Evolutionary conservation across 2,888 invertebrate species (phyloP).

Genomic region (Heterodera filipjevi): DNA sequence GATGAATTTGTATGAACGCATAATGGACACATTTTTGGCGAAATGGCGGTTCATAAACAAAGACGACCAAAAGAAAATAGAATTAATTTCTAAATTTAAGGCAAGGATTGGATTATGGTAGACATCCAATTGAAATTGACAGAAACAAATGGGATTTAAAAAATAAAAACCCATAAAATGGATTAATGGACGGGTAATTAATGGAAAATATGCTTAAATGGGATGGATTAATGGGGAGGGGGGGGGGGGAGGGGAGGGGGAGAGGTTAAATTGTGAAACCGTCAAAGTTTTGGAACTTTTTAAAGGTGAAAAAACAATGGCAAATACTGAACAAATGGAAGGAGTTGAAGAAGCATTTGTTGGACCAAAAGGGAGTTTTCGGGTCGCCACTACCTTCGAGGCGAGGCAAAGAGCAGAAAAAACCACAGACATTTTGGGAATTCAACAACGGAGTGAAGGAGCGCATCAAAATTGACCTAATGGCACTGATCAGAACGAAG

Average conservation of each 20-base stretch:
- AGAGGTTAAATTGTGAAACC: accelerated
- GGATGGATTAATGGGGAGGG: background rate
- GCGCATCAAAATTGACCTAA: background rate
- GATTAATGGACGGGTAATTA: background rate
- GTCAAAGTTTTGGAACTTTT: background rate
- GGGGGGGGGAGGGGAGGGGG: too few species aligned
- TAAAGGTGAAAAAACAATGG: background rate
- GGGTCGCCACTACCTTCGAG: background rate
- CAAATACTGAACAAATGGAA: background rate
- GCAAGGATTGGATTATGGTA: background rate
- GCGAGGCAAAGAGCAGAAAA: background rate
- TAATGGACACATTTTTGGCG: background rate
- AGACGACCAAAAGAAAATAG: background rate
- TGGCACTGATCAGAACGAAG: background rate
- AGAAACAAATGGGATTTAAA: too few species aligned
- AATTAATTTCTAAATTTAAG: background rate
- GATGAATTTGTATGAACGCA: background rate
- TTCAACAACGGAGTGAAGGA: background rate
- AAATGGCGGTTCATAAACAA: background rate
- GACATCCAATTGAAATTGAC: too few species aligned
- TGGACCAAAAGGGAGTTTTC: background rate
- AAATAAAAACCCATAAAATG: too few species aligned
- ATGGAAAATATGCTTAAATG: too few species aligned
- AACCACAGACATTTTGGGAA: background rate
- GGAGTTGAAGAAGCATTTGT: background rate